phyloP scores from a whole-genome alignment of 1,140 invertebrate species.

The Hycleus phaleratus region DNA sequence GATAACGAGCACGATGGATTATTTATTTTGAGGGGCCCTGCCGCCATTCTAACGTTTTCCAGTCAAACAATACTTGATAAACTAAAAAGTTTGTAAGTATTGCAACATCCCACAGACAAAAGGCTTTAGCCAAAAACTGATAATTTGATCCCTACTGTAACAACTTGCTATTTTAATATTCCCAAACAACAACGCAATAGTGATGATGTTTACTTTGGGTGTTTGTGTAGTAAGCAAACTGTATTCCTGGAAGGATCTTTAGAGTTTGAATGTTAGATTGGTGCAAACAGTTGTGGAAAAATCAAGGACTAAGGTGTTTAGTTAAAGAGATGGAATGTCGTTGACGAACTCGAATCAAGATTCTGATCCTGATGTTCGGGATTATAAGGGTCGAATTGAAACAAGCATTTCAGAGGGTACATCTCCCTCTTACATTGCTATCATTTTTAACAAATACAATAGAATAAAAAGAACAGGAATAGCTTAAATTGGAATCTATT shows the following conservation, averaged over 20 bases:
- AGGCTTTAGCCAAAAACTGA: too few relatives aligned
- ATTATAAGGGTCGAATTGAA: constrained; percentile 16
- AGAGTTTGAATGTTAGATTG: constrained; percentile 3
- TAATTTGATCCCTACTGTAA: too few relatives aligned
- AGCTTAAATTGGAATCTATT: not conserved
- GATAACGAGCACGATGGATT: too few relatives aligned
- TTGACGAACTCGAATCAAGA: constrained; percentile 14
- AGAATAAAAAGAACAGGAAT: not conserved
- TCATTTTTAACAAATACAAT: constrained; percentile 11
- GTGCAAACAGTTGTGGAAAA: not conserved
- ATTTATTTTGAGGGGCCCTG: too few relatives aligned
- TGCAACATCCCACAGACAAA: too few relatives aligned
- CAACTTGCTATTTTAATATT: too few relatives aligned
- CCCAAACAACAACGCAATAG: constrained; percentile 17
- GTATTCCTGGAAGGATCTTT: constrained; percentile 5
- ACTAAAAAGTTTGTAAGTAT: too few relatives aligned
- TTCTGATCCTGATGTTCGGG: constrained; percentile 10
- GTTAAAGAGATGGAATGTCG: not conserved
- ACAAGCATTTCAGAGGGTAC: constrained; percentile 5
- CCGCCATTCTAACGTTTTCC: too few relatives aligned
- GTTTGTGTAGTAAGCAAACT: constrained; percentile 17
- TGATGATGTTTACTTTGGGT: constrained; percentile 22
- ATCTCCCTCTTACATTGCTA: constrained; percentile 5
- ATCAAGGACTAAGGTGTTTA: too few relatives aligned
- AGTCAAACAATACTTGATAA: too few relatives aligned